Evolutionary conservation across 1,140 invertebrate species (phyloP).

Genomic region (Euschistus heros): DNA sequence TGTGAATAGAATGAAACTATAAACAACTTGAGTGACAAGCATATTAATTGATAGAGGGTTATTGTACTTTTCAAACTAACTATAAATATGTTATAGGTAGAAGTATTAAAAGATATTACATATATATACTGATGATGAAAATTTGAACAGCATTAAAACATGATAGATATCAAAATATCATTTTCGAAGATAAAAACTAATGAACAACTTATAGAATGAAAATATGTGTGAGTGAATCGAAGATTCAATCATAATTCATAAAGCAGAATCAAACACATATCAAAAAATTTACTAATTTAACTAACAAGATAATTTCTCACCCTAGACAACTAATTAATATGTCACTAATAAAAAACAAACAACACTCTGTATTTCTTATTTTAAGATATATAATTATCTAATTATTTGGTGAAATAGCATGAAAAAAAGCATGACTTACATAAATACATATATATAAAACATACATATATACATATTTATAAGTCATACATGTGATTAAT

Average conservation of each 20-base stretch:
- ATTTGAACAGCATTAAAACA: not conserved
- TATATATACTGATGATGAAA: not conserved
- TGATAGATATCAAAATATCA: not conserved
- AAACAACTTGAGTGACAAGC: conserved; percentile 12
- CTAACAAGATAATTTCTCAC: not conserved
- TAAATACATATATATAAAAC: not conserved
- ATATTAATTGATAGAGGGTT: conserved; percentile 16
- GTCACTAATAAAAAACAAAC: no score
- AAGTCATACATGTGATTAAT: not conserved
- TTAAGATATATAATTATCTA: no score
- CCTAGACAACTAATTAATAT: no score
- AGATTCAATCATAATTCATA: not conserved
- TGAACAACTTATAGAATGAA: not conserved
- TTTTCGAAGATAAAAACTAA: not conserved
- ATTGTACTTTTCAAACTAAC: conserved; percentile 17
- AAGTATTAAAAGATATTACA: conserved; percentile 4
- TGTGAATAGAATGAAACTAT: not conserved
- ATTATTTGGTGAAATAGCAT: no score
- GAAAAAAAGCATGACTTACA: no score
- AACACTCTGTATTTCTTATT: no score
- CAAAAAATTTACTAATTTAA: not conserved
- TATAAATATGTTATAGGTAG: not conserved
- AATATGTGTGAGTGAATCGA: not conserved
- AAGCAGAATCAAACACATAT: not conserved
- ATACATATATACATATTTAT: not conserved